Conservation (phyloP, 2,113 vertebrate species). For the Esox niger region DNA sequence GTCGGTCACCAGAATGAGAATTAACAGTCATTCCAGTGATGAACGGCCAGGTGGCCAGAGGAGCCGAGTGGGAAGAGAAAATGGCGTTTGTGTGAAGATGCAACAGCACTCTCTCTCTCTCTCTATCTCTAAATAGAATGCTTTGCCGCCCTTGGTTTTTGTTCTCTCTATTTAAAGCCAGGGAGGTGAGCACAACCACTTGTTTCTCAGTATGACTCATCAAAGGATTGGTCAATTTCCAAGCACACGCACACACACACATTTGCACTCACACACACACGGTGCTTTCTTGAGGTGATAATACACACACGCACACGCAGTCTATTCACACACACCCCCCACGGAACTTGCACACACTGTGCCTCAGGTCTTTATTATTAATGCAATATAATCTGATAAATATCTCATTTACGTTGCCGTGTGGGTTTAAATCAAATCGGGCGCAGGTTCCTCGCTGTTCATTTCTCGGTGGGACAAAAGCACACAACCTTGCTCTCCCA, state of each 20-base stretch:
- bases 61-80: conserved; percentile 72
- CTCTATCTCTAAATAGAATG: conserved; percentile 33
- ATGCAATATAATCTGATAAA: neutral
- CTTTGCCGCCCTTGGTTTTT: conserved; percentile 3
- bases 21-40: conserved; percentile 49
- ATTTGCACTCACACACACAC: neutral
- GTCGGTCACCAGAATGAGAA: conserved; percentile 58
- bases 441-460: neutral
- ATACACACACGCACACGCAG: neutral
- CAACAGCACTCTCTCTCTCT: conserved; percentile 51
- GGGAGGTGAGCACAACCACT: conserved; percentile 35
- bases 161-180: neutral
- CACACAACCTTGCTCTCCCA: conserved; percentile 15
- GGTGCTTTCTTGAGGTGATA: too few relatives aligned
- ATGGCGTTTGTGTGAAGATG: conserved; percentile 70
- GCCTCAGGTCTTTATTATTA: neutral
- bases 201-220: conserved; percentile 63
- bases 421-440: neutral
- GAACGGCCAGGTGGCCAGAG: conserved; percentile 67
- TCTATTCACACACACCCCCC: neutral
- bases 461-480: too few relatives aligned
- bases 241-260: neutral
- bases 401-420: neutral
- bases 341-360: neutral
- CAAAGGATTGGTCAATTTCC: conserved; percentile 39